phyloP scores from a whole-genome alignment of 2,888 invertebrate species.

The Eueremaeus valkanovi region DNA sequence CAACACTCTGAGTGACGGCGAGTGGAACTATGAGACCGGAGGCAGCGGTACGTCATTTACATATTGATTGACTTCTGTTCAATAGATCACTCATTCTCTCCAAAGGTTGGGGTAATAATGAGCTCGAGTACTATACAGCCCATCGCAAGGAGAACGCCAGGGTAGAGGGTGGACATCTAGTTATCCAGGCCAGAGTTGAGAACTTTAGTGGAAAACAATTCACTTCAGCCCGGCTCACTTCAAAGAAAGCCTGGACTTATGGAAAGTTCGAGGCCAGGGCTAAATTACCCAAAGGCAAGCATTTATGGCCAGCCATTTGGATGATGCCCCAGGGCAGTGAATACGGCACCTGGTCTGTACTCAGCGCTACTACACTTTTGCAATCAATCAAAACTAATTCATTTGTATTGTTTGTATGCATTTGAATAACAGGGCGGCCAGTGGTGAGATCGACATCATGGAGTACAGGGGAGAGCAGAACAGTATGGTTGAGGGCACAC shows the following conservation, averaged over 20 bases:
- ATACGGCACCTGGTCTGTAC: slow-evolving; percentile 61
- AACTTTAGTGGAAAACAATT: neutral
- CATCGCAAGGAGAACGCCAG: slow-evolving; percentile 16
- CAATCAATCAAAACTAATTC: too few species aligned
- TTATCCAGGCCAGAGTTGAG: slow-evolving; percentile 23
- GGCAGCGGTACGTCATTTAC: neutral
- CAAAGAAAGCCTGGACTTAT: slow-evolving; percentile 52
- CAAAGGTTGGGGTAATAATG: slow-evolving; percentile 28
- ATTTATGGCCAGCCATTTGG: slow-evolving; percentile 69
- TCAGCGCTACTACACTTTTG: too few species aligned
- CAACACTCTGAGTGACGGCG: neutral
- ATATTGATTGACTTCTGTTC: neutral
- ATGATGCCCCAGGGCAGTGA: slow-evolving; percentile 62
- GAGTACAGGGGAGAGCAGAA: slow-evolving; percentile 63
- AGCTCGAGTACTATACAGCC: slow-evolving; percentile 31
- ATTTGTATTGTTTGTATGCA: too few species aligned
- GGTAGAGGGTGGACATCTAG: slow-evolving; percentile 25
- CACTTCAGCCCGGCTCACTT: slow-evolving; percentile 27
- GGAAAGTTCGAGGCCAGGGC: slow-evolving; percentile 61
- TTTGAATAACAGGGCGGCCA: neutral
- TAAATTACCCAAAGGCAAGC: slow-evolving; percentile 58
- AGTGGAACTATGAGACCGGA: neutral
- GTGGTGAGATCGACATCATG: slow-evolving; percentile 67
- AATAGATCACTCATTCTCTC: too few species aligned
- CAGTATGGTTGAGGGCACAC: slow-evolving; percentile 55